phyloP scores from a whole-genome alignment of 2,797 vertebrate genomes.

The Gymnoscopelus braueri region DNA sequence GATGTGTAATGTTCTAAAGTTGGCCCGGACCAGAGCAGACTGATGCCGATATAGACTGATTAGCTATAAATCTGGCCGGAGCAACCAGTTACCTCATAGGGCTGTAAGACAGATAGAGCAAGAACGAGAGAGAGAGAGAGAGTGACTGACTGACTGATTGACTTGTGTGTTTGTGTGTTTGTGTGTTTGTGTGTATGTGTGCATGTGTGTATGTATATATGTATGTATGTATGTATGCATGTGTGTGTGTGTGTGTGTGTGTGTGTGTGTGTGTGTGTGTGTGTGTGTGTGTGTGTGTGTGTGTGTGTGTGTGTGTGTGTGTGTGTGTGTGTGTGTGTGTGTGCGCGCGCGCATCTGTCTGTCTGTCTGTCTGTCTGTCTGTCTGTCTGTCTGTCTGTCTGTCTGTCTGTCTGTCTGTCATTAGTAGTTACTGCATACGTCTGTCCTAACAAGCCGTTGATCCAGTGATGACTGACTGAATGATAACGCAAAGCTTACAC shows the following conservation, averaged over 20 bases:
- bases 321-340: too few species aligned
- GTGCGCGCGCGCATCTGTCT: too few species aligned
- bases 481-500: constrained; percentile 86
- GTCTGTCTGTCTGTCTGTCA: not conserved
- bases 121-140: constrained; percentile 83
- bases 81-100: constrained; percentile 85
- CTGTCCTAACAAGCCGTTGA: constrained; percentile 83
- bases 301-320: too few species aligned
- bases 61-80: constrained; percentile 89
- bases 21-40: constrained; percentile 64
- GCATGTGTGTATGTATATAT: constrained; percentile 11
- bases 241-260: too few species aligned
- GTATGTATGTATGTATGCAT: too few species aligned
- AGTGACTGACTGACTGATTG: constrained; percentile 62
- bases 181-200: not conserved
- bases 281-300: too few species aligned
- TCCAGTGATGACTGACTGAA: constrained; percentile 89
- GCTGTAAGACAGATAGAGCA: constrained; percentile 80
- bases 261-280: too few species aligned
- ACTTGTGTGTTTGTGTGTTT: constrained; percentile 1
- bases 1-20: constrained; percentile 84
- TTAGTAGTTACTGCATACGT: constrained; percentile 62
- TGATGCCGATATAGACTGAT: constrained; percentile 87
- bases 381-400: not conserved
- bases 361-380: not conserved